Evolutionary conservation across 2,888 invertebrate species (phyloP), one percentile per base, ranked within the genome.

Genomic region (Bimastos eiseni): DNA sequence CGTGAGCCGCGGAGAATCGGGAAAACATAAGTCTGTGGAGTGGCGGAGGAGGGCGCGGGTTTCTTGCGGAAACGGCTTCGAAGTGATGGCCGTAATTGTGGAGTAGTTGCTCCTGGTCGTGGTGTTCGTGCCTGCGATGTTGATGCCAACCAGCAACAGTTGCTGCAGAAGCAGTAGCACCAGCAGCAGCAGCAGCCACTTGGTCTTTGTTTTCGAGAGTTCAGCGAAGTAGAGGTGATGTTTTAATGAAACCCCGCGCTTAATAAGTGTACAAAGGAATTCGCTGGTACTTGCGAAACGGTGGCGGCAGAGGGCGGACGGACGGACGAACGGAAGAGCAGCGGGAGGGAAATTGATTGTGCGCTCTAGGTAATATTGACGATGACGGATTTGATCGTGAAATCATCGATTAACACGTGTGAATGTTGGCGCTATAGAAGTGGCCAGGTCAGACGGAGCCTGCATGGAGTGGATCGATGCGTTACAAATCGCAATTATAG

Each of bases 131-230:
- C 70, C 13, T 70, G 30, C 30, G 70, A 70, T 70, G 70, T 70
- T 70, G 70, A 70, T 70, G 70, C 70, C 70, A 70, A n/a, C n/a
- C 70, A n/a, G 70, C 70, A 70, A 70, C 70, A n/a, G n/a, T n/a
- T n/a, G n/a, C n/a, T n/a, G 70, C 13, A 70, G n/a, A 34, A 86
- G 86, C 86, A 4, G n/a, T 34, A 5, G 84, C 84, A 86, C 17
- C 36, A 4, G 86, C 86, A 86, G 86, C 86, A 36, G 86, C 15
- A 34, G 84, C 84, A 86, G 86, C 34, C 34, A 37, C 86, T 86
- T 36, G 86, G 86, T 86, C 34, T 37, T 34, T 86, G 86, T 34
- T 86, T 86, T 34, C 37, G 86, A 36, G 86, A 17, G 37, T 37
- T 86, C 86, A 19, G 70, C 70, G 70, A 70, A 70, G 70, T 70